Conservation (phyloP, 2,113 vertebrate species). For the Excalfactoria chinensis region DNA sequence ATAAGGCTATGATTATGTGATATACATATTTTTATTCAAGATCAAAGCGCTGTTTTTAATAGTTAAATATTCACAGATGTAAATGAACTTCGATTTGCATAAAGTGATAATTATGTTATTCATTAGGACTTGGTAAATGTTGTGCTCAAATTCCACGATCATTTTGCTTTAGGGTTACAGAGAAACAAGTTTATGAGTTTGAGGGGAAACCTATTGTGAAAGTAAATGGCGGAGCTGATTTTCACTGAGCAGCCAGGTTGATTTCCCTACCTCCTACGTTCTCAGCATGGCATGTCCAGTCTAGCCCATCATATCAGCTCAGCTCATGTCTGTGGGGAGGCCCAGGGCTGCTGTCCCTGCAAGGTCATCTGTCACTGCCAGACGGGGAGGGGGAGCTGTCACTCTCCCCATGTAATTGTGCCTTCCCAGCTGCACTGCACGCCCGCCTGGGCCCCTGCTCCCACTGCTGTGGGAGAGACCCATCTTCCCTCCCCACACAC, state of each 20-base stretch:
- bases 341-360: conserved; percentile 62
- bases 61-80: conserved; percentile 76
- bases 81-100: conserved; percentile 69
- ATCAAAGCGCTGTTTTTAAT: conserved; percentile 75
- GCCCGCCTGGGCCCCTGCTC: not conserved
- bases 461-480: conserved; percentile 41
- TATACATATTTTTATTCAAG: conserved; percentile 75
- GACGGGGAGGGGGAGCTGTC: conserved; percentile 65
- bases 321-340: conserved; percentile 54
- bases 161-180: conserved; percentile 70
- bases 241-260: not conserved
- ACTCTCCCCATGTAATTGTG: conserved; percentile 45
- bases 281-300: conserved; percentile 46
- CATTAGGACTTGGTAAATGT: conserved; percentile 75
- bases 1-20: conserved; percentile 77
- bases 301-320: conserved; percentile 57
- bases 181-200: conserved; percentile 60
- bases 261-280: conserved; percentile 44
- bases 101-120: conserved; percentile 77
- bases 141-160: conserved; percentile 66
- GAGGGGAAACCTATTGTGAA: conserved; percentile 58
- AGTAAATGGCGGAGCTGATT: conserved; percentile 23
- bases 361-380: conserved; percentile 76
- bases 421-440: conserved; percentile 32
- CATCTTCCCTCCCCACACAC: conserved; percentile 72